Evolutionary conservation across 2,888 invertebrate species (phyloP).

Genomic region (Agelastica alni): DNA sequence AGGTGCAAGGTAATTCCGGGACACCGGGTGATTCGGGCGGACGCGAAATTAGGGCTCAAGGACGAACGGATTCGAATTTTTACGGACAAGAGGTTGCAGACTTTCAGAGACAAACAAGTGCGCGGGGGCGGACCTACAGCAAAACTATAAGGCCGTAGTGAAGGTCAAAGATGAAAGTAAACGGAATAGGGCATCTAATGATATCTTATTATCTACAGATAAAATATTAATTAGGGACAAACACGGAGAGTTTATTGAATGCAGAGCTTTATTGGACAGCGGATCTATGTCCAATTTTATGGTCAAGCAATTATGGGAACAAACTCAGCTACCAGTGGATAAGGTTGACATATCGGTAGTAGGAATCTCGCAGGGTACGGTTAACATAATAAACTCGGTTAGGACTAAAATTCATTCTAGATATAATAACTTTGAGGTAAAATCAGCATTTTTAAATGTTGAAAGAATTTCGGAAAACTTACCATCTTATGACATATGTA

Average conservation of each 20-base stretch:
- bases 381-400: not conserved
- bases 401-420: not conserved
- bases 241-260: not conserved
- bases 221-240: too few species aligned
- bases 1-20: not conserved
- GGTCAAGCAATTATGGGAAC: not conserved
- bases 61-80: not conserved
- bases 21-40: not conserved
- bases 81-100: not conserved
- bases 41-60: not conserved
- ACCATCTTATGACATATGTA: not conserved
- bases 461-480: not conserved
- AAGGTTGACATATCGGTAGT: not conserved
- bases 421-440: not conserved
- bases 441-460: not conserved
- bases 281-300: not conserved
- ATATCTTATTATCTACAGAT: not conserved
- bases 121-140: not conserved
- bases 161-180: not conserved
- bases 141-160: not conserved
- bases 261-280: not conserved
- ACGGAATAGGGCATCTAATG: not conserved
- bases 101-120: not conserved
- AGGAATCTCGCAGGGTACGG: not conserved
- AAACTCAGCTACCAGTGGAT: not conserved